phyloP scores from a whole-genome alignment of 1,140 invertebrate species.

The Theocolax elegans region DNA sequence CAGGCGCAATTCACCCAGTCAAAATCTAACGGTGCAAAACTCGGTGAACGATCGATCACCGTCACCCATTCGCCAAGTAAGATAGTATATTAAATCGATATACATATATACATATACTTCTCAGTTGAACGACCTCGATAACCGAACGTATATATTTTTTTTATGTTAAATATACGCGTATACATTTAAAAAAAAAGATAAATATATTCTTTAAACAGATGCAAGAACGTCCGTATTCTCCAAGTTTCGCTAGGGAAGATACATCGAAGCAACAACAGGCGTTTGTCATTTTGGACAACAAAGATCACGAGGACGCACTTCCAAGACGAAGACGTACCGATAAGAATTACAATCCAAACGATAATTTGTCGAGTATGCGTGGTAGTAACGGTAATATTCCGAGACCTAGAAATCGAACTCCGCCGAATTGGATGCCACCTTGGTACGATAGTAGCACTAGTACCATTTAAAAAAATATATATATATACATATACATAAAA shows the following conservation, averaged over 20 bases:
- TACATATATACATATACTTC: too few species aligned
- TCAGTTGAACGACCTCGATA: too few species aligned
- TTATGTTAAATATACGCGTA: too few species aligned
- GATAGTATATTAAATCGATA: too few species aligned
- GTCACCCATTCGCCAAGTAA: slow-evolving; percentile 37
- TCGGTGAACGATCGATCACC: slow-evolving; percentile 24
- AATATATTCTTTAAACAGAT: too few species aligned
- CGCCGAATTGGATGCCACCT: slow-evolving; percentile 64
- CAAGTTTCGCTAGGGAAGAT: slow-evolving; percentile 57
- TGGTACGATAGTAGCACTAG: slow-evolving; percentile 64
- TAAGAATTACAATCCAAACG: slow-evolving; percentile 44
- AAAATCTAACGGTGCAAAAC: slow-evolving; percentile 43
- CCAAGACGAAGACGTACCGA: slow-evolving; percentile 34
- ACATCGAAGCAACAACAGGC: slow-evolving; percentile 52
- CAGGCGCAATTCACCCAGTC: slow-evolving; percentile 48
- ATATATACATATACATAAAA: too few species aligned
- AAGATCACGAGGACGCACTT: slow-evolving; percentile 2
- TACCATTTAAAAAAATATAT: slow-evolving; percentile 55
- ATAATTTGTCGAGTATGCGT: slow-evolving; percentile 31
- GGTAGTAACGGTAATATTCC: slow-evolving; percentile 26
- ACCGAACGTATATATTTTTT: too few species aligned
- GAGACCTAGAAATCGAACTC: slow-evolving; percentile 49
- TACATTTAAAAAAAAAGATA: too few species aligned
- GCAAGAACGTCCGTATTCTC: slow-evolving; percentile 54
- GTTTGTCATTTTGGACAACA: slow-evolving; percentile 59